phyloP scores from a whole-genome alignment of 2,113 vertebrate genomes.

The Notothenia rossii region DNA sequence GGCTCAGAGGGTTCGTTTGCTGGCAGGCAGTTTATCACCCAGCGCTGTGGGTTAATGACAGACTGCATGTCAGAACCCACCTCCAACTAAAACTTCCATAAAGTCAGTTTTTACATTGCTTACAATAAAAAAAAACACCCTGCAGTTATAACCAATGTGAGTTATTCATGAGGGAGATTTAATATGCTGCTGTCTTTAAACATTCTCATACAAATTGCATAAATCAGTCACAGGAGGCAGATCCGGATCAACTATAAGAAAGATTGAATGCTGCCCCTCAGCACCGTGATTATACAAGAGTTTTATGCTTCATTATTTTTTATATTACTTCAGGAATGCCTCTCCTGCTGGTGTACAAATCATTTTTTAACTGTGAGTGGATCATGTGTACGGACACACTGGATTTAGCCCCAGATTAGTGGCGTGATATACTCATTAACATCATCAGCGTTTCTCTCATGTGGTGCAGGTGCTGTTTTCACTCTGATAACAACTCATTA shows the following conservation, averaged over 20 bases:
- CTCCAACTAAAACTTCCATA: constrained; percentile 31
- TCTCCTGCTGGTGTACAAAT: constrained; percentile 9
- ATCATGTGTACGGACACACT: not conserved
- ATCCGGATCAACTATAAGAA: constrained; percentile 11
- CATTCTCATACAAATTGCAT: constrained; percentile 54
- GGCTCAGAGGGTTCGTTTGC: constrained; percentile 45
- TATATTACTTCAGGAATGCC: constrained; percentile 39
- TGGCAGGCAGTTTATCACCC: constrained; percentile 61
- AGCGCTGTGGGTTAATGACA: constrained; percentile 42
- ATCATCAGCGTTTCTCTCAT: not conserved
- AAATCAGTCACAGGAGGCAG: constrained; percentile 51
- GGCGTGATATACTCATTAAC: not conserved
- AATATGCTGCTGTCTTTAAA: constrained; percentile 37
- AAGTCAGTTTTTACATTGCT: constrained; percentile 18
- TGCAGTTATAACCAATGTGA: constrained; percentile 10
- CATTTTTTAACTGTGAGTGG: not conserved
- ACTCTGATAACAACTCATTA: not conserved
- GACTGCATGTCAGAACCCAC: constrained; percentile 60
- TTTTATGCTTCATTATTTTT: constrained; percentile 49
- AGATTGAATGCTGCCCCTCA: constrained; percentile 29
- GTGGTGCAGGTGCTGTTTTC: constrained; percentile 25
- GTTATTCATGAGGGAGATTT: constrained; percentile 43
- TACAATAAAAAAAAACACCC: constrained; percentile 43
- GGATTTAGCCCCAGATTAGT: constrained; percentile 20
- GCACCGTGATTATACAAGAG: constrained; percentile 29